Conservation (phyloP, 1,140 invertebrate genomes). For the Ephestia elutella region DNA sequence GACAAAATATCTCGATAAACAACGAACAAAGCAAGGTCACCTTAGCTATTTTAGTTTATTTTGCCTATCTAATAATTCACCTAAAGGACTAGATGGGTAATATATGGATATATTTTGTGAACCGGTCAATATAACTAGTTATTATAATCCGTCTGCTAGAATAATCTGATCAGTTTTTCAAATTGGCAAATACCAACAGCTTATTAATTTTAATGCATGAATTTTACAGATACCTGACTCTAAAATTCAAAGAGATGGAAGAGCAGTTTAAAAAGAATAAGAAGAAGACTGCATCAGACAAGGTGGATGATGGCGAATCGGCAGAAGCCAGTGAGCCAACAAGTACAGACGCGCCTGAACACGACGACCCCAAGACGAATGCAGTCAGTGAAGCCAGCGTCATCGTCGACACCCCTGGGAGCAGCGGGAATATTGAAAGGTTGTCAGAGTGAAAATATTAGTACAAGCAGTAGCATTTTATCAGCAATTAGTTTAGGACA, state of each 20-base stretch:
- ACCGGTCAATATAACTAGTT: neutral
- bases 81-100: neutral
- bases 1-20: too few relatives aligned
- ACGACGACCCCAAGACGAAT: conserved; percentile 16
- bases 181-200: too few relatives aligned
- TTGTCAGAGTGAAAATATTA: conserved; percentile 29
- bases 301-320: conserved; percentile 33
- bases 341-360: neutral
- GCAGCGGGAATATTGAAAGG: conserved; percentile 58
- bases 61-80: neutral
- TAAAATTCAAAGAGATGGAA: conserved; percentile 90
- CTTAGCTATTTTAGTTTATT: neutral
- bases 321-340: conserved; percentile 29
- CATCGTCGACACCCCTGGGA: conserved; percentile 48
- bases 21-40: neutral
- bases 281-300: conserved; percentile 44
- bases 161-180: too few relatives aligned
- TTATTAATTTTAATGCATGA: too few relatives aligned
- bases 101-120: neutral
- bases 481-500: neutral
- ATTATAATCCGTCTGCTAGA: too few relatives aligned
- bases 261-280: conserved; percentile 78
- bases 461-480: conserved; percentile 11
- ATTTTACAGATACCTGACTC: conserved; percentile 80
- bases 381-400: conserved; percentile 37